A percentile compares a stretch with the other conserved stretches of the same genome.
These are phyloP conservation scores for Drosophila greeni DNA, from an alignment of 2,888 invertebrate species.

Conservation along the genomic window DNA sequence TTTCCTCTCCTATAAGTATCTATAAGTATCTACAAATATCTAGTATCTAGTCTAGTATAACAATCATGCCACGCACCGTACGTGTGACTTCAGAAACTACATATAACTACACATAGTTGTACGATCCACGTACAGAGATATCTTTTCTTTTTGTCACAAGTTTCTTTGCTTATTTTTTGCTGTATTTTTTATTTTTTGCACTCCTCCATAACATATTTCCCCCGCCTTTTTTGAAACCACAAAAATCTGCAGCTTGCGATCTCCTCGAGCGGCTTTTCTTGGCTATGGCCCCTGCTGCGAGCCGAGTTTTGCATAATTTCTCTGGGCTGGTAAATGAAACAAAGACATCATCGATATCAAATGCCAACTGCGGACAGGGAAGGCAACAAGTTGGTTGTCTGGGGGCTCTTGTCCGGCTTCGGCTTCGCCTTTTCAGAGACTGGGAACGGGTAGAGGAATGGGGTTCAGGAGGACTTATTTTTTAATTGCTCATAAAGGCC, in stretches of 20 bases:
- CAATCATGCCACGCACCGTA: constrained; percentile 11
- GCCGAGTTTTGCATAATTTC: constrained; percentile 62
- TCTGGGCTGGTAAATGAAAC: constrained; percentile 61
- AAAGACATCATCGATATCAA: constrained; percentile 74
- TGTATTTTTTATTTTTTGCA: background rate
- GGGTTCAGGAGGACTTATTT: constrained; percentile 20
- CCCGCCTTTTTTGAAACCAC: constrained; percentile 28
- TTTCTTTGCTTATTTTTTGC: constrained; percentile 41
- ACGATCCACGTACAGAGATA: constrained; percentile 35
- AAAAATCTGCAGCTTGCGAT: constrained; percentile 47
- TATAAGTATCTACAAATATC: background rate
- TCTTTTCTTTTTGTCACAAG: constrained; percentile 47
- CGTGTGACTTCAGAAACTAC: constrained; percentile 3
- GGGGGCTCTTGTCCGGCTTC: constrained; percentile 59
- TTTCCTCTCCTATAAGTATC: background rate
- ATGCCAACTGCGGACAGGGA: constrained; percentile 50
- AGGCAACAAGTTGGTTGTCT: constrained; percentile 34
- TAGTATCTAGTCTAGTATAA: background rate
- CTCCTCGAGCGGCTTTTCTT: constrained; percentile 16
- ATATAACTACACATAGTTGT: constrained; percentile 23
- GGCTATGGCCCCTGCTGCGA: constrained; percentile 54
- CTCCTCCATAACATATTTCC: constrained; percentile 12
- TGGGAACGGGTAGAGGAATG: constrained; percentile 6
- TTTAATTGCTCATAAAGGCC: constrained; percentile 38
- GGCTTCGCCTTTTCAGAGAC: constrained; percentile 13